Evolutionary conservation across 1,140 invertebrate species (phyloP), one percentile per base, ranked within the genome.

Genomic region (Galendromus occidentalis): DNA sequence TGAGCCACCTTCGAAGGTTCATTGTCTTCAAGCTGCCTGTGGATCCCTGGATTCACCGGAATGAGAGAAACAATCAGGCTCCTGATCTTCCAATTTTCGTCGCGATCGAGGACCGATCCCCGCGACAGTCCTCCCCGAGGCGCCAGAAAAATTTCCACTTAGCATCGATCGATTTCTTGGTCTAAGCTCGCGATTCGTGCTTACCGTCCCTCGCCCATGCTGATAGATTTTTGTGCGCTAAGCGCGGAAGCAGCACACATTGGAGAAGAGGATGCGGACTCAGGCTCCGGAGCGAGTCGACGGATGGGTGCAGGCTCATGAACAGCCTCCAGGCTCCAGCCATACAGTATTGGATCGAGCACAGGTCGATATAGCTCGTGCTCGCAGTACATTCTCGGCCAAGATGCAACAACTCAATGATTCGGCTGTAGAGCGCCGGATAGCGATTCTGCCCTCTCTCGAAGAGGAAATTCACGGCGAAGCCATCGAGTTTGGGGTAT

Each of bases 321-420:
- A 91, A 74, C 41, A 90, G 77, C 67, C 86, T 82, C 87, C 88
- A 92, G 69, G 83, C 83, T 47, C 89, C 83, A 45, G 83, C 85
- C 71, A 94, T 91, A 72, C 90, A 91, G 76, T 94, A 95, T 70
- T 95, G 87, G 66, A 88, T 84, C 4, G 87, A 84, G 71, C 87
- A 87, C 0, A 89, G 74, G 39, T 84, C 85, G 33, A 59, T 33
- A 9, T 59, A 59, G 33, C 51, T 59, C 2, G 83, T 82, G 30
- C 80, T 81, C 66, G 81, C 78, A 72, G 82, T 84, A 39, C 79
- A 78, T 65, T 76, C 75, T 75, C 71, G 65, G 79, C 79, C 6
- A 76, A 80, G 78, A 71, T 88, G 85, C 1, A 84, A 81, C 1
- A 88, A 79, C 64, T 82, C 82, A 1, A 87, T 75, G 42, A 69